A percentile compares a stretch with the other conserved stretches of the same genome.
Evolutionary conservation across 2,797 vertebrate species (phyloP).

Genomic region (Sebastes cheni): DNA sequence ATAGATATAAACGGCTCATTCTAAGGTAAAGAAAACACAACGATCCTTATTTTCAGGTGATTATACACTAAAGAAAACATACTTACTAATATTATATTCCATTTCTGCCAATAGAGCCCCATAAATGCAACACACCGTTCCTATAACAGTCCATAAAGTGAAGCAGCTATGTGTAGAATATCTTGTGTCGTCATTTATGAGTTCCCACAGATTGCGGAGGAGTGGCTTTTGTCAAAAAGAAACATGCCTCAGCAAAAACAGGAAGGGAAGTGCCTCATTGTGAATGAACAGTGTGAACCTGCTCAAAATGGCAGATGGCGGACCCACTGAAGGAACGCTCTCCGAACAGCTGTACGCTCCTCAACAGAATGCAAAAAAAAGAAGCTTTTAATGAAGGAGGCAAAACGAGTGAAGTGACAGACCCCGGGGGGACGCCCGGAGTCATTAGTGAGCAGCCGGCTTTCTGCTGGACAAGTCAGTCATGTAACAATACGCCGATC

Average conservation of each 20-base stretch:
- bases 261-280: background rate
- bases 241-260: background rate
- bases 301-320: constrained; percentile 36
- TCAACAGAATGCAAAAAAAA: constrained; percentile 12
- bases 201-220: constrained; percentile 1
- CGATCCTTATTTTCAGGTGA: rapidly evolving
- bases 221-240: background rate
- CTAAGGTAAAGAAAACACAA: too few relatives aligned
- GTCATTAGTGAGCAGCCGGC: constrained; percentile 3
- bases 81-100: too few relatives aligned
- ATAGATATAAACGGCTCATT: rapidly evolving
- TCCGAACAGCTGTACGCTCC: constrained; percentile 27
- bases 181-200: background rate
- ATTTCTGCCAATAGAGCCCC: background rate
- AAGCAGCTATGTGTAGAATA: background rate
- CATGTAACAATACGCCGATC: background rate
- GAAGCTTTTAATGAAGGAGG: constrained; percentile 7
- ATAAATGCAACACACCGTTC: background rate
- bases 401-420: constrained; percentile 3
- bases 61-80: too few relatives aligned
- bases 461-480: background rate
- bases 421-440: background rate
- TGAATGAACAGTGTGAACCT: constrained; percentile 21
- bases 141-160: background rate
- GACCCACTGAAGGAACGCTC: constrained; percentile 7